phyloP scores from a whole-genome alignment of 2,888 invertebrate genomes.

The Danaus chrysippus region DNA sequence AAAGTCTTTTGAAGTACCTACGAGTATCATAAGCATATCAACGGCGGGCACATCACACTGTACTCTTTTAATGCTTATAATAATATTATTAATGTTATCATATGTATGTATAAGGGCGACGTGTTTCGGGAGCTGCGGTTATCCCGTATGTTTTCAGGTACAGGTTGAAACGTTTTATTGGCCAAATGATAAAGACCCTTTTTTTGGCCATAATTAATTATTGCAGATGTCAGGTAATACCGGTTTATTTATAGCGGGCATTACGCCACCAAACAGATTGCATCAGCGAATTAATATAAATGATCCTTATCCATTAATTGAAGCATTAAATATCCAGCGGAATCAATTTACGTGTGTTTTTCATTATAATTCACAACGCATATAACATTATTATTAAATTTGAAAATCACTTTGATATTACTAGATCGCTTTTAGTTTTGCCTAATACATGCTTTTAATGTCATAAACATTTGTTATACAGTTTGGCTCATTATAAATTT shows the following conservation, averaged over 20 bases:
- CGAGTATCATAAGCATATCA: too few relatives aligned
- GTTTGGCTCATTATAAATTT: too few relatives aligned
- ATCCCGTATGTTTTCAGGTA: not conserved
- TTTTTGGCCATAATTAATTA: conserved; percentile 34
- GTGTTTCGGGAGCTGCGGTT: not conserved
- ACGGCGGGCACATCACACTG: too few relatives aligned
- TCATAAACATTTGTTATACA: too few relatives aligned
- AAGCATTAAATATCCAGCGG: conserved; percentile 40
- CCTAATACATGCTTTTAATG: too few relatives aligned
- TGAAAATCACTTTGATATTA: too few relatives aligned
- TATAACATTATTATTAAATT: too few relatives aligned
- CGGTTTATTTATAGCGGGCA: conserved; percentile 37
- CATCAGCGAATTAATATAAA: conserved; percentile 41
- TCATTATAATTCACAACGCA: conserved; percentile 3
- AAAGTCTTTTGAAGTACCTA: too few relatives aligned
- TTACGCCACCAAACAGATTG: conserved; percentile 37
- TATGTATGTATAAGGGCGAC: not conserved
- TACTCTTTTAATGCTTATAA: too few relatives aligned
- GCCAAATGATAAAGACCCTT: conserved; percentile 17
- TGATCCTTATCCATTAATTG: conserved; percentile 49
- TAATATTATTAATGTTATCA: not conserved
- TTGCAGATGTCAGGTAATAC: conserved; percentile 39
- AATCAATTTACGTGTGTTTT: conserved; percentile 32
- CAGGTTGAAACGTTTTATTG: not conserved
- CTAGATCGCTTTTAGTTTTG: too few relatives aligned